These are phyloP conservation scores for Varanus salvator DNA, from an alignment of 2,113 vertebrate species.

Conservation along the genomic window DNA sequence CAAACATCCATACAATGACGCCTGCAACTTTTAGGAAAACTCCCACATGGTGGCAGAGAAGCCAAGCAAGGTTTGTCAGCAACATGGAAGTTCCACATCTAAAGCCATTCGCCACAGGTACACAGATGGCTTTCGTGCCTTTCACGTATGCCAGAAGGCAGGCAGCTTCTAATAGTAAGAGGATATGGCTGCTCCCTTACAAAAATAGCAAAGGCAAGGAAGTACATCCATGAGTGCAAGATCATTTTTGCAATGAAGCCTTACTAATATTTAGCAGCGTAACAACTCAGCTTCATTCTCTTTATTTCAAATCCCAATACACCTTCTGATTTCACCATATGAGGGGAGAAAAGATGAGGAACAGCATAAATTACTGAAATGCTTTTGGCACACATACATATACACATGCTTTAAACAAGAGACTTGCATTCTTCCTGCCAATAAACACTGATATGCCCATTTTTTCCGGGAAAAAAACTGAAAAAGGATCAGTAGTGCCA, in stretches of 20 bases:
- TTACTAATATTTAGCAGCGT: neutral
- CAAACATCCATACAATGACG: neutral
- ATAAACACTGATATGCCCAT: neutral
- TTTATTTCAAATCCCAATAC: neutral
- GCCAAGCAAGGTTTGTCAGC: neutral
- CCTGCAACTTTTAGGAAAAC: neutral
- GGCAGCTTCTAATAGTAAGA: neutral
- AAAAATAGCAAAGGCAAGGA: neutral
- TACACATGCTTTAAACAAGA: neutral
- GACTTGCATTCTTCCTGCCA: neutral
- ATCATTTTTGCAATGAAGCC: neutral
- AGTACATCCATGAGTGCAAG: neutral
- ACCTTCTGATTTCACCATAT: neutral
- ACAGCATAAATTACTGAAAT: neutral
- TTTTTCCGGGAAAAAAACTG: neutral
- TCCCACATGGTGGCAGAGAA: neutral
- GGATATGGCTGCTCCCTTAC: neutral
- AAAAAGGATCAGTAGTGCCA: neutral
- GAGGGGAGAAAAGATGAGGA: neutral
- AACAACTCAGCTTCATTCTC: neutral
- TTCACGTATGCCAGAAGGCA: neutral
- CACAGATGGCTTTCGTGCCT: constrained; percentile 7
- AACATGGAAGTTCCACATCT: neutral
- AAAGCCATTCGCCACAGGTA: neutral
- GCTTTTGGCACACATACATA: neutral